A percentile compares a stretch with the other conserved stretches of the same genome.
These are phyloP conservation scores for Thecocarcelia acutangulata DNA, from an alignment of 2,888 invertebrate genomes.

Conservation along the genomic window DNA sequence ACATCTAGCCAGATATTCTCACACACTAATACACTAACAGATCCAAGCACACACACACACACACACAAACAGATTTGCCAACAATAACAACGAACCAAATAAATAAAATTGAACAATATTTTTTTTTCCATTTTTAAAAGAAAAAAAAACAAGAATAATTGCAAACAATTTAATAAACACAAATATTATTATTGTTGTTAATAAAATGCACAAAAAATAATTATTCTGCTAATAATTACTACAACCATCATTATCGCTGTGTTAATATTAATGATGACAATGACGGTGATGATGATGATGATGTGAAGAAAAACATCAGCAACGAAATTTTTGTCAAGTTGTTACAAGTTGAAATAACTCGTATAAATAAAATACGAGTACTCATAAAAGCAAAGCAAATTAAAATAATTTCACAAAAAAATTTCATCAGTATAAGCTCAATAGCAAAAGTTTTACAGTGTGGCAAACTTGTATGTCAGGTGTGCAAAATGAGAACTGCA, in stretches of 20 bases:
- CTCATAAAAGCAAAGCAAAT: background rate
- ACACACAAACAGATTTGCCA: background rate
- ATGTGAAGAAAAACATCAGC: constrained; percentile 38
- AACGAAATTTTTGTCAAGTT: constrained; percentile 31
- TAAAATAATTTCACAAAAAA: constrained; percentile 28
- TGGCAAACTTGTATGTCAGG: background rate
- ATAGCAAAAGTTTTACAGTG: constrained; percentile 12
- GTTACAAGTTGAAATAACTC: constrained; percentile 23
- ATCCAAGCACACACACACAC: background rate
- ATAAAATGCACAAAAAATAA: constrained; percentile 23
- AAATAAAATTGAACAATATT: constrained; percentile 50
- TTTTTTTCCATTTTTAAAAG: constrained; percentile 39
- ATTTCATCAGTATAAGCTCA: constrained; percentile 16
- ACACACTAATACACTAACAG: background rate
- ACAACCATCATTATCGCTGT: constrained; percentile 24
- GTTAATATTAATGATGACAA: constrained; percentile 4
- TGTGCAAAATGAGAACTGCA: no score
- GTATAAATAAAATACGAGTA: constrained; percentile 29
- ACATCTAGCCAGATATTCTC: background rate
- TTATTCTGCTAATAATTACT: constrained; percentile 26
- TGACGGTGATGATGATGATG: constrained; percentile 3
- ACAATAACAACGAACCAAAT: constrained; percentile 39
- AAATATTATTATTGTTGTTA: constrained; percentile 50
- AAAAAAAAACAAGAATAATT: constrained; percentile 51
- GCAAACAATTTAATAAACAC: constrained; percentile 52